Evolutionary conservation across 2,888 invertebrate genomes (phyloP).

Genomic region (Orthosia cruda): DNA sequence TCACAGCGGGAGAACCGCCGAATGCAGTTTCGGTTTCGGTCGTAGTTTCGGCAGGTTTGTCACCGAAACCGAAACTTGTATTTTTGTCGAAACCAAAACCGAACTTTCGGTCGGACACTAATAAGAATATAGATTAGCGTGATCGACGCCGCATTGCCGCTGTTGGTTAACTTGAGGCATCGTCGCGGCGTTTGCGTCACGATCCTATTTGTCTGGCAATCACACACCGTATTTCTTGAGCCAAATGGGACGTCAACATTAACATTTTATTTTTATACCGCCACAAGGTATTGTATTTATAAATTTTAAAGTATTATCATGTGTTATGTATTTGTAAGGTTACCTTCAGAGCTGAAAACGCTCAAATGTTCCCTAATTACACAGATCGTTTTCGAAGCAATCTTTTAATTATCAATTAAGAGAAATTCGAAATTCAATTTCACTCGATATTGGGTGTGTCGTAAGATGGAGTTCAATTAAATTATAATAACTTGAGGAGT

Average conservation of each 20-base stretch:
- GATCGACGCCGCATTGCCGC: too few species aligned
- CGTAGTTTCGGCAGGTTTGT: too few species aligned
- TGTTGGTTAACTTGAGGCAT: too few species aligned
- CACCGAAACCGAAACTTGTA: too few species aligned
- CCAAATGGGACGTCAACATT: slow-evolving; percentile 66
- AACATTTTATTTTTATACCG: slow-evolving; percentile 68
- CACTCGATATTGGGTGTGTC: slow-evolving; percentile 60
- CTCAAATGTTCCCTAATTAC: slow-evolving; percentile 60
- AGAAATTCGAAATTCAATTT: slow-evolving; percentile 72
- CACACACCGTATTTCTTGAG: slow-evolving; percentile 55
- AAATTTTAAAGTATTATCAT: slow-evolving; percentile 33
- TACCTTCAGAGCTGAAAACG: slow-evolving; percentile 53
- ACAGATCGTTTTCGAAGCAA: slow-evolving; percentile 60
- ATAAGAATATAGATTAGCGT: too few species aligned
- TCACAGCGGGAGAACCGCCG: too few species aligned
- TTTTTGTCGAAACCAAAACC: too few species aligned
- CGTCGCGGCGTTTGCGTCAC: too few species aligned
- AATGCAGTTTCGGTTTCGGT: too few species aligned
- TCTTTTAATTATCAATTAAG: slow-evolving; percentile 69
- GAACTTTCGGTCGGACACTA: too few species aligned
- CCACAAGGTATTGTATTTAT: slow-evolving; percentile 40
- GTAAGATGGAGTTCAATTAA: slow-evolving; percentile 74
- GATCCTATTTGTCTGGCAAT: slow-evolving; percentile 66
- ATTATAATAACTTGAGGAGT: slow-evolving; percentile 70
- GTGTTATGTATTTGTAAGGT: slow-evolving; percentile 15